Evolutionary conservation across 2,113 vertebrate genomes (phyloP).

Genomic region (Henicopernis longicauda): DNA sequence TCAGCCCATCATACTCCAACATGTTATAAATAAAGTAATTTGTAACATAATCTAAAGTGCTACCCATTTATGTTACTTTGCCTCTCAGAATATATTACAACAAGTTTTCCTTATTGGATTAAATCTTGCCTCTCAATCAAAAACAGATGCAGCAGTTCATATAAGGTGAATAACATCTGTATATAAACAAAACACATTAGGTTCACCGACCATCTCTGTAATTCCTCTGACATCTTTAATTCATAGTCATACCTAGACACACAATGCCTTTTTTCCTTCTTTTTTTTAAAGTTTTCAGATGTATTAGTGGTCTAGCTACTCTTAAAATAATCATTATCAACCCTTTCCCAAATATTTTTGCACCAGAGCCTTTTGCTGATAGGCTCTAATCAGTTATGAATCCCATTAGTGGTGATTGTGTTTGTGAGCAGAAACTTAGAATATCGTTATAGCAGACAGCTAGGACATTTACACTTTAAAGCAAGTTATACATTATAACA

Average conservation of each 20-base stretch:
- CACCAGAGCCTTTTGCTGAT: background rate
- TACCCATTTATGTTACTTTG: background rate
- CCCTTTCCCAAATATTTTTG: background rate
- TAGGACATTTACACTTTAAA: slow-evolving; percentile 11
- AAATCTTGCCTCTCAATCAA: background rate
- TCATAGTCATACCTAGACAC: background rate
- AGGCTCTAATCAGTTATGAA: background rate
- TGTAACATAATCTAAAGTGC: background rate
- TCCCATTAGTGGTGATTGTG: background rate
- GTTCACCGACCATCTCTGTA: background rate
- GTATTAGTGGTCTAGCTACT: background rate
- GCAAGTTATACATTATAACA: slow-evolving; percentile 33
- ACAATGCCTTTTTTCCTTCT: background rate
- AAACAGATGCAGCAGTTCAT: background rate
- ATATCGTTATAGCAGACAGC: background rate
- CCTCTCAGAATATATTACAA: background rate
- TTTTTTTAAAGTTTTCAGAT: background rate
- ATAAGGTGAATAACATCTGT: background rate
- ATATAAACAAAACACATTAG: background rate
- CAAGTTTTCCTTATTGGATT: background rate
- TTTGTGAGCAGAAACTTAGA: background rate
- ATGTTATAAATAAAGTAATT: slow-evolving; percentile 9
- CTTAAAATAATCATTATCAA: background rate
- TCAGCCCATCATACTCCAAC: background rate
- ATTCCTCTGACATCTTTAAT: background rate